Evolutionary conservation across 2,113 vertebrate genomes (phyloP).

Genomic region (Myrmecobius fasciatus): DNA sequence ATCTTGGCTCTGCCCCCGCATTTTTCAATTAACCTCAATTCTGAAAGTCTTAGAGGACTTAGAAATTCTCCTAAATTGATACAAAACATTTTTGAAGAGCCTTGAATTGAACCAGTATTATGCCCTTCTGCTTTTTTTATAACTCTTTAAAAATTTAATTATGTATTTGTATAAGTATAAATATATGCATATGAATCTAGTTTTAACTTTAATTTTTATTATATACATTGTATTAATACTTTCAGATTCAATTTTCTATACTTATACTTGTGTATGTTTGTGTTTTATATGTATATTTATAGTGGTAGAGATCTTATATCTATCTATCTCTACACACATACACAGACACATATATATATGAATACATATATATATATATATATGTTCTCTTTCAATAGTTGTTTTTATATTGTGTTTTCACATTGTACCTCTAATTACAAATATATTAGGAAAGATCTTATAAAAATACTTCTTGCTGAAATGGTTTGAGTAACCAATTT

Average conservation of each 20-base stretch:
- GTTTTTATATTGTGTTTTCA: neutral
- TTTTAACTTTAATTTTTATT: neutral
- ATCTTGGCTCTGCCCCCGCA: too few relatives aligned
- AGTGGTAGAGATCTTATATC: neutral
- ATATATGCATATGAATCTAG: neutral
- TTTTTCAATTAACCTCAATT: neutral
- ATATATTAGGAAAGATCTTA: conserved; percentile 40
- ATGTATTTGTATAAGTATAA: neutral
- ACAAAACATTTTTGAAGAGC: conserved; percentile 32
- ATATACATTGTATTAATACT: neutral
- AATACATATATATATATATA: neutral
- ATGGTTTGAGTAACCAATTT: conserved; percentile 48
- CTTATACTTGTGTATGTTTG: neutral
- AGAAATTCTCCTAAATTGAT: conserved; percentile 24
- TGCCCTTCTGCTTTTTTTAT: neutral
- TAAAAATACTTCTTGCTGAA: conserved; percentile 48
- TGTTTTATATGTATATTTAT: neutral
- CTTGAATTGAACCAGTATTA: neutral
- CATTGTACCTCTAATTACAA: neutral
- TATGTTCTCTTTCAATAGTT: conserved; percentile 35
- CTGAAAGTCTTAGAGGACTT: neutral
- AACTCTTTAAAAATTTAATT: neutral
- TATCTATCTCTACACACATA: too few relatives aligned
- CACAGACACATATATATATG: too few relatives aligned
- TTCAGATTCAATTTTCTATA: neutral